Conservation (phyloP, 2,113 vertebrate genomes). For the Octodon degus region DNA sequence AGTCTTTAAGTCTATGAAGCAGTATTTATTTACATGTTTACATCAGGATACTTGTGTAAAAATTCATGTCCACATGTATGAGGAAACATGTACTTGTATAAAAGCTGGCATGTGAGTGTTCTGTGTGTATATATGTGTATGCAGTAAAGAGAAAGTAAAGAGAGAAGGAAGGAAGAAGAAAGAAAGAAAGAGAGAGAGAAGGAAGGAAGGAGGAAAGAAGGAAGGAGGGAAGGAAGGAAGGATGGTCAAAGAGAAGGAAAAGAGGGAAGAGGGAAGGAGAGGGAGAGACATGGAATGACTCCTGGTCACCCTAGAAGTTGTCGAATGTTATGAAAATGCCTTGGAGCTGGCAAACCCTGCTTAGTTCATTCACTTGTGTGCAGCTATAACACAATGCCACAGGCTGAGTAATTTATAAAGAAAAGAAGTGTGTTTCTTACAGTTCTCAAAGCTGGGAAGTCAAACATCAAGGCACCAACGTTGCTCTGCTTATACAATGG, state of each 20-base stretch:
- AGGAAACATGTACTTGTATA: neutral
- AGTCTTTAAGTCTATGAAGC: neutral
- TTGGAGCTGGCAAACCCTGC: neutral
- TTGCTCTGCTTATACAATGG: neutral
- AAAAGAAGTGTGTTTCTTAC: neutral
- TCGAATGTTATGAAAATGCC: neutral
- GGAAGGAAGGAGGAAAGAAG: neutral
- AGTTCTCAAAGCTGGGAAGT: neutral
- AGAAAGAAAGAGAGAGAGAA: neutral
- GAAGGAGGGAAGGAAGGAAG: neutral
- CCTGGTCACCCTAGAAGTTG: neutral
- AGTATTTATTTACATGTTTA: neutral
- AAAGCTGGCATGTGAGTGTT: neutral
- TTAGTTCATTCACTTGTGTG: neutral
- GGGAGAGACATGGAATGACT: neutral
- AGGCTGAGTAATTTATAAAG: neutral
- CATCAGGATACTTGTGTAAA: neutral
- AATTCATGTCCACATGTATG: neutral
- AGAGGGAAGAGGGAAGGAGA: neutral
- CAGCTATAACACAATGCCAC: neutral
- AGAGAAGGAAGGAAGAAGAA: neutral
- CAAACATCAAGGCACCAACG: neutral
- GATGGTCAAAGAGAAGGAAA: no score
- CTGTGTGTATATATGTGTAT: neutral
- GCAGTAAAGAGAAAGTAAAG: neutral